Evolutionary conservation across 2,113 vertebrate species (phyloP).

Genomic region (Sebastes schlegelii): DNA sequence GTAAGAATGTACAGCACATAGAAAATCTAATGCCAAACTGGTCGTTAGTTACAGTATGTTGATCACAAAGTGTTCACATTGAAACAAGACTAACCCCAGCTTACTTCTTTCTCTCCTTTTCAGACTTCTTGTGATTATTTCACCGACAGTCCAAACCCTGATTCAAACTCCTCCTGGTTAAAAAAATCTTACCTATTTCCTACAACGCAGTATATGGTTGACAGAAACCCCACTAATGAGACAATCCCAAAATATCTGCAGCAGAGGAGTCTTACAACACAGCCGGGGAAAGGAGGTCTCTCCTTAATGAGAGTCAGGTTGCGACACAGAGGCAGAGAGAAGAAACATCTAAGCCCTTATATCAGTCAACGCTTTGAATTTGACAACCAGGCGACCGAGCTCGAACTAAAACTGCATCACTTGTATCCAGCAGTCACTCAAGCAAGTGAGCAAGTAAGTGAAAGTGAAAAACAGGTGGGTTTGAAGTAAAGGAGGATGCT

Average conservation of each 20-base stretch:
- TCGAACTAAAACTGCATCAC: conserved; percentile 21
- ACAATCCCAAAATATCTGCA: conserved; percentile 29
- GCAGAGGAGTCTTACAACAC: neutral
- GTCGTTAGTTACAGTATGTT: neutral
- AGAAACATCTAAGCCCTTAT: neutral
- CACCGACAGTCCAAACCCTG: neutral
- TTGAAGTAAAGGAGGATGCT: neutral
- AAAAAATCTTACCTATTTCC: neutral
- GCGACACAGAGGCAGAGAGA: conserved; percentile 2
- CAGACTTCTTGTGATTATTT: neutral
- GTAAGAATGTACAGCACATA: neutral
- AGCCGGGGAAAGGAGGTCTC: conserved; percentile 1
- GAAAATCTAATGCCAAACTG: neutral
- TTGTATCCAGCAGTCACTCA: conserved; percentile 17
- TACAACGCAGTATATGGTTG: neutral
- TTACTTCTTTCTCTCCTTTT: neutral
- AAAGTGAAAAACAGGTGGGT: neutral
- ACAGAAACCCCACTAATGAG: conserved; percentile 31
- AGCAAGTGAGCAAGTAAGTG: neutral
- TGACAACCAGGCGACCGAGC: neutral
- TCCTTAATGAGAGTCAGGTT: conserved; percentile 3
- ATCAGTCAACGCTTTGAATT: neutral
- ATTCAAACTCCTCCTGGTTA: conserved; percentile 2
- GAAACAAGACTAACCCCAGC: neutral
- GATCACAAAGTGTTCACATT: neutral